phyloP scores from a whole-genome alignment of 2,113 vertebrate species.

The Bombycilla garrulus region DNA sequence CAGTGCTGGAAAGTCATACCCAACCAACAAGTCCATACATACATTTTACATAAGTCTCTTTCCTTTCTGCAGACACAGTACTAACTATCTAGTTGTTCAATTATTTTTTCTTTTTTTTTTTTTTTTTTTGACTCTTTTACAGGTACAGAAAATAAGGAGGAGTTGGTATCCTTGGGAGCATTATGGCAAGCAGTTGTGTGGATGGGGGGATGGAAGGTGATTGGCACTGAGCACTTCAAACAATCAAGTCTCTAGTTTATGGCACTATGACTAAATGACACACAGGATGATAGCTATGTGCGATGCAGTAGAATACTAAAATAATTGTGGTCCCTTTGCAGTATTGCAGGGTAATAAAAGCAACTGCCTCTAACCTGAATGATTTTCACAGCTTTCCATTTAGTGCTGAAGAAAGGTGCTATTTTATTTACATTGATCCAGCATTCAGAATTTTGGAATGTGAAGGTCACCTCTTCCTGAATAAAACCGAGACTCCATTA shows the following conservation, averaged over 20 bases:
- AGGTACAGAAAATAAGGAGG: neutral
- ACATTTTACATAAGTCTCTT: neutral
- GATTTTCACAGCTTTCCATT: neutral
- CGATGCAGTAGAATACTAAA: constrained; percentile 5
- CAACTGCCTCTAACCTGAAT: neutral
- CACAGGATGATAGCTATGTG: neutral
- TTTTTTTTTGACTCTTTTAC: neutral
- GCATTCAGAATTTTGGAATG: neutral
- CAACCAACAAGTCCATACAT: neutral
- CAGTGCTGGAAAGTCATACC: neutral
- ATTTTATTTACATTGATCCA: neutral
- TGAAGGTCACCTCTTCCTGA: neutral
- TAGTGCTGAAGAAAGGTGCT: neutral
- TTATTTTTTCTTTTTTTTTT: fast-evolving
- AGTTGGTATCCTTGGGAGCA: neutral
- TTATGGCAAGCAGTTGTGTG: neutral
- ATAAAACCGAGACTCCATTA: neutral
- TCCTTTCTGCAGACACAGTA: neutral
- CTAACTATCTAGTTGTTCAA: neutral
- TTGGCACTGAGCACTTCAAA: neutral
- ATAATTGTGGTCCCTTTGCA: neutral
- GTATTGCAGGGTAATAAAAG: neutral
- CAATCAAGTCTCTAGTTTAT: neutral
- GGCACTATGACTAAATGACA: neutral
- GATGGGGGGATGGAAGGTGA: neutral